These are phyloP conservation scores for Megalopta genalis DNA, from an alignment of 1,140 invertebrate genomes.

Conservation along the genomic window DNA sequence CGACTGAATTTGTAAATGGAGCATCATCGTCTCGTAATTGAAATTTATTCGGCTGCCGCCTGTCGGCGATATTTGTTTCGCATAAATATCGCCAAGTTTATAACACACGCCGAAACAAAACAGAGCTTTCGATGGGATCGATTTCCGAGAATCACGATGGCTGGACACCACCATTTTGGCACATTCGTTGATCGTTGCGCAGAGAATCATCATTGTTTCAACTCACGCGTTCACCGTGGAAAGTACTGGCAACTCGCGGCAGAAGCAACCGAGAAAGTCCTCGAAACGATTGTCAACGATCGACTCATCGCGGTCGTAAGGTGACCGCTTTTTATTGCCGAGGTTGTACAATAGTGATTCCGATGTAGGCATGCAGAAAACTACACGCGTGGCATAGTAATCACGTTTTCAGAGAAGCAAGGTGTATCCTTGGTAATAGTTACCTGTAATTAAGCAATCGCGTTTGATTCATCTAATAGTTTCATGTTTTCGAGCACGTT, in stretches of 20 bases:
- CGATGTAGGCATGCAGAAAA: slow-evolving; percentile 15
- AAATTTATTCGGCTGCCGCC: slow-evolving; percentile 39
- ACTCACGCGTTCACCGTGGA: slow-evolving; percentile 20
- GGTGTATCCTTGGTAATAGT: slow-evolving; percentile 16
- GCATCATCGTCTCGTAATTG: slow-evolving; percentile 46
- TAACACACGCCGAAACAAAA: too few relatives aligned
- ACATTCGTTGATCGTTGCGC: slow-evolving; percentile 16
- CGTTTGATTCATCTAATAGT: too few relatives aligned
- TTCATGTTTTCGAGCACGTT: too few relatives aligned
- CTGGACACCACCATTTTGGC: slow-evolving; percentile 7
- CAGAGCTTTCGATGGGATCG: too few relatives aligned
- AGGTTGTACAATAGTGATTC: slow-evolving; percentile 43
- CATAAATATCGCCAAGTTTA: not conserved
- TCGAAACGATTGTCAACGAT: slow-evolving; percentile 21
- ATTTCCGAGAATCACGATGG: not conserved
- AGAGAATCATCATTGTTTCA: slow-evolving; percentile 12
- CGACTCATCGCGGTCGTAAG: slow-evolving; percentile 34
- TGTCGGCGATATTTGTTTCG: slow-evolving; percentile 26
- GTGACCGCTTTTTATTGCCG: slow-evolving; percentile 53
- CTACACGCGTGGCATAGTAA: slow-evolving; percentile 47
- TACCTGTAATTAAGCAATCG: slow-evolving; percentile 13
- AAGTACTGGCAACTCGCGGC: not conserved
- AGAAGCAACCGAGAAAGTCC: slow-evolving; percentile 44
- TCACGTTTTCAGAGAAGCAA: slow-evolving; percentile 31
- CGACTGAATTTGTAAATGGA: slow-evolving; percentile 47